Base-by-base conservation (phyloP, 2,888 invertebrate species). In the Athetis lepigone region DNA sequence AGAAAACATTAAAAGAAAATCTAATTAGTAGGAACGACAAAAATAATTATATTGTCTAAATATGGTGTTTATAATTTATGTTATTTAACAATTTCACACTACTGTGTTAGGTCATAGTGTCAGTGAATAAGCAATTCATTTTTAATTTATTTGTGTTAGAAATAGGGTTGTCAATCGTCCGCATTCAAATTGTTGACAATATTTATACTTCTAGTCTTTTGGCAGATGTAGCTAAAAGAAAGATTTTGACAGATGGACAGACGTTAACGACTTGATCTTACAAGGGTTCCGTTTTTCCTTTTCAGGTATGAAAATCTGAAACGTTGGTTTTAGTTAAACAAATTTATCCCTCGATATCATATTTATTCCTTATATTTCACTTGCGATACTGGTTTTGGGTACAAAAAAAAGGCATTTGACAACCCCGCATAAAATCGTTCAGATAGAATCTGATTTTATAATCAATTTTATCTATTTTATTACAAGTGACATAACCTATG, bases 401-500 rank as follows among this genome's bases (percentile, higher is more conserved):
- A 29, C 1, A 7, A 29, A 2, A 33, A 29, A 37, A 13, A 16
- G 3, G n/a, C 7, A 7, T 19, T 27, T 16, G 39, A 25, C 43
- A 55, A 21, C 64, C 40, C 43, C 36, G 4, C 0, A 2, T 6
- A 19, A 0, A 33, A 37, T 6, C 2, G 4, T 19, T 8, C 7
- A 0, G 11, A 37, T 1, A 19, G 23, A 50, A 52, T 50, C 36
- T 0, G 19, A 7, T 64, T 46, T 21, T 39, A 37, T 16, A 42
- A 39, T 18, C 65, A 71, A 61, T 81, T 76, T 72, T 78, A 57
- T 72, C 16, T 29, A 73, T 50, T 62, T 57, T 37, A 71, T 85
- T 80, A 63, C 69, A 23, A 54, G 52, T 68, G 42, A 72, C 67
- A 58, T 84, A 85, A 88, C 84, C 86, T 86, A 78, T 70, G 84